Percentiles rank a stretch among this genome's conserved stretches.
Conservation (phyloP, 2,797 vertebrate species). For the Apogon hyalosoma region DNA sequence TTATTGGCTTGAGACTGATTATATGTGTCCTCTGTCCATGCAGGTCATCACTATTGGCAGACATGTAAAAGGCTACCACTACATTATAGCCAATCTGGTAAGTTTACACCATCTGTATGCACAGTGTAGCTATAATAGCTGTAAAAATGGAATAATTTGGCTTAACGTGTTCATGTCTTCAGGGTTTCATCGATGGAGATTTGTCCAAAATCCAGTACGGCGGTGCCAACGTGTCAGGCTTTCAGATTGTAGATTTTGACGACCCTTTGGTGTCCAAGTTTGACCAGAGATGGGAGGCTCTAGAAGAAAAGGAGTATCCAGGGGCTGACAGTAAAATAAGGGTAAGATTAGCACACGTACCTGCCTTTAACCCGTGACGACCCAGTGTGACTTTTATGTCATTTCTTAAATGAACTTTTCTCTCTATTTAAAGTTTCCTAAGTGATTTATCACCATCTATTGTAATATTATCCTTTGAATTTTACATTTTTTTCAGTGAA, state of each 20-base stretch:
- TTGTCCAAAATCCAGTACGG: constrained; percentile 98
- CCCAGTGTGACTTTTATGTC: no score
- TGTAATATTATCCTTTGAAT: no score
- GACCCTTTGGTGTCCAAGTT: constrained; percentile 97
- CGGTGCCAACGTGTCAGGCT: constrained; percentile 98
- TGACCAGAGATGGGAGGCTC: constrained; percentile 96
- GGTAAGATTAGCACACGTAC: constrained; percentile 58
- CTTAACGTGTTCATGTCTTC: constrained; percentile 28
- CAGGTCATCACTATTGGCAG: constrained; percentile 98
- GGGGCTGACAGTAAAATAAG: constrained; percentile 92
- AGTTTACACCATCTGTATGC: constrained; percentile 57
- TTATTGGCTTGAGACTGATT: neutral
- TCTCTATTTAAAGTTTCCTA: no score
- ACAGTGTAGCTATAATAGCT: neutral
- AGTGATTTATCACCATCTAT: no score
- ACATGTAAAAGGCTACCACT: constrained; percentile 98
- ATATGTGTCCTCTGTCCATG: neutral
- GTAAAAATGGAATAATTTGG: neutral
- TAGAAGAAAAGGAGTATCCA: constrained; percentile 98
- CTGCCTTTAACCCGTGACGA: no score
- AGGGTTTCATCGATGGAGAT: constrained; percentile 98
- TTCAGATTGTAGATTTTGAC: constrained; percentile 99
- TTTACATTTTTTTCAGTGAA: no score
- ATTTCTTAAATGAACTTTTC: no score
- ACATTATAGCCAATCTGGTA: constrained; percentile 99